Percentiles rank a stretch among this genome's conserved stretches.
These are phyloP conservation scores for Dolichallabes microphthalmus DNA, from an alignment of 2,113 vertebrate genomes.

Conservation along the genomic window DNA sequence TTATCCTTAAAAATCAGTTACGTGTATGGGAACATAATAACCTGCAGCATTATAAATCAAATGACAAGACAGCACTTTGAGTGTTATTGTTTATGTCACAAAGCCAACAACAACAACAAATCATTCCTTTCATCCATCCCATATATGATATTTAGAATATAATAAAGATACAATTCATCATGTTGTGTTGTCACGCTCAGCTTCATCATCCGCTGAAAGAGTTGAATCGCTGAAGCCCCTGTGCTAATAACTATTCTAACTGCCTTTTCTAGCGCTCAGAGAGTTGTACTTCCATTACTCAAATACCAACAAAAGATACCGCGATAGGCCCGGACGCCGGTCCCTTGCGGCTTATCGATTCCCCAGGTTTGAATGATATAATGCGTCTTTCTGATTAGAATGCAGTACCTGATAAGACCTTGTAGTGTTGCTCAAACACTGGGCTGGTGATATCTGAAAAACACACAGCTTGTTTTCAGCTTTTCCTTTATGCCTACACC, in stretches of 20 bases:
- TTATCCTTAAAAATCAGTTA: background rate
- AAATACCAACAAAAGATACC: conserved; percentile 59
- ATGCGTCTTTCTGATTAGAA: conserved; percentile 34
- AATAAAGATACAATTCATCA: background rate
- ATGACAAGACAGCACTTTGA: background rate
- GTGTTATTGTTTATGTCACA: background rate
- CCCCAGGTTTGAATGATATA: conserved; percentile 19
- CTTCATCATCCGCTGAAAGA: background rate
- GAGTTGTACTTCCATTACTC: conserved; percentile 61
- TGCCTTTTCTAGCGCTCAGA: conserved; percentile 59
- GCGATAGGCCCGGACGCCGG: conserved; percentile 40
- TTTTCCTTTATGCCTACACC: background rate
- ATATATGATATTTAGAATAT: background rate
- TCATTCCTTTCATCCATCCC: background rate
- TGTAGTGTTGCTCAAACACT: background rate
- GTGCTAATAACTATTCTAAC: conserved; percentile 67
- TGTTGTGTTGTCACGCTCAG: background rate
- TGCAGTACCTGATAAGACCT: conserved; percentile 23
- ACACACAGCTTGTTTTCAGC: background rate
- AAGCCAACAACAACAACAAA: background rate
- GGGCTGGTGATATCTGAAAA: background rate
- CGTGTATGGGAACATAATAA: background rate
- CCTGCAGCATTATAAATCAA: background rate
- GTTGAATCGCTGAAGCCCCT: conserved; percentile 5
- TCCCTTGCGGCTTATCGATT: conserved; percentile 38